A percentile compares a stretch with the other conserved stretches of the same genome.
Evolutionary conservation across 2,797 vertebrate species (phyloP).

Genomic region (Phataginus tricuspis): DNA sequence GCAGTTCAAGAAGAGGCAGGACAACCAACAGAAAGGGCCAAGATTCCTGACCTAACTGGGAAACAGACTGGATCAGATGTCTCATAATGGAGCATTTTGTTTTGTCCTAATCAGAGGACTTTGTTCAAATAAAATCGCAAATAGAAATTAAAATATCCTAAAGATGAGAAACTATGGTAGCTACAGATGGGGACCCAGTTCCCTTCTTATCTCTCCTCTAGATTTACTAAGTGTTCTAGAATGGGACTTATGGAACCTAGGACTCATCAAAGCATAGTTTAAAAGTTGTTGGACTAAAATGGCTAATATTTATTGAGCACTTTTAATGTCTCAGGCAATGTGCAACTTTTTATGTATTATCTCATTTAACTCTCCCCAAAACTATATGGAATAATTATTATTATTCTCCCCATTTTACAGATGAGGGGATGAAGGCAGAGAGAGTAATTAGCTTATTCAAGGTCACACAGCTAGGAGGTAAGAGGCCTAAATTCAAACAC

Average conservation of each 20-base stretch:
- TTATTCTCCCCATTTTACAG: not conserved
- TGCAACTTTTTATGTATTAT: not conserved
- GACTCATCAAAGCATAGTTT: not conserved
- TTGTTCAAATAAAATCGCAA: conserved; percentile 26
- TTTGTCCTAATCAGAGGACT: not conserved
- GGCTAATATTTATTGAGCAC: not conserved
- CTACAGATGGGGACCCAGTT: not conserved
- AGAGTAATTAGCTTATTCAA: not conserved
- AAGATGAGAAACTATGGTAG: not conserved
- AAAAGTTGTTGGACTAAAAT: not conserved
- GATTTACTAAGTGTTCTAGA: not conserved
- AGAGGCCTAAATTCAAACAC: not conserved
- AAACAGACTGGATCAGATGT: not conserved
- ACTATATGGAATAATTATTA: not conserved
- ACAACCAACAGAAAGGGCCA: not conserved
- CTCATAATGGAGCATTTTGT: not conserved
- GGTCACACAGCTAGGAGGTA: not conserved
- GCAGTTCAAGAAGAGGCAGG: not conserved
- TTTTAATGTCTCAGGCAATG: not conserved
- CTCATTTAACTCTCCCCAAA: not conserved
- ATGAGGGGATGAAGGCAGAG: not conserved
- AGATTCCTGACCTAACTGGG: not conserved
- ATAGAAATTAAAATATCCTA: conserved; percentile 5
- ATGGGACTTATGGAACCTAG: not conserved
- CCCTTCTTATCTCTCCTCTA: not conserved